phyloP scores from a whole-genome alignment of 2,888 invertebrate species.

The Tenthredo amoena region DNA sequence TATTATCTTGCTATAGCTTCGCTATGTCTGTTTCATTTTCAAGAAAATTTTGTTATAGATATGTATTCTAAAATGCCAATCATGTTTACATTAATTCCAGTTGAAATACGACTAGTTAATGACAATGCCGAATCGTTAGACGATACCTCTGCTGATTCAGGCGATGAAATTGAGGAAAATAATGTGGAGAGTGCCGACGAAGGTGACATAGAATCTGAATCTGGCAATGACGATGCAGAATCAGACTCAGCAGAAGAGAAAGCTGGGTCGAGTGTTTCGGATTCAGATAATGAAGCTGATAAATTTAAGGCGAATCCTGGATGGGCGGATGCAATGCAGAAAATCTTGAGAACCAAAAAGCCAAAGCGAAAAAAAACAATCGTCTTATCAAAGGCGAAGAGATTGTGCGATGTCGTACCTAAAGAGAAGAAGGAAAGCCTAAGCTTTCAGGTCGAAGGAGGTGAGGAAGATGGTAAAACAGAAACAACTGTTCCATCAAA shows the following conservation, averaged over 20 bases:
- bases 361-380: slow-evolving; percentile 87
- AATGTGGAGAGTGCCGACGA: slow-evolving; percentile 58
- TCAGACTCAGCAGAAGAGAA: slow-evolving; percentile 52
- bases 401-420: slow-evolving; percentile 81
- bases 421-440: slow-evolving; percentile 78
- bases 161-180: slow-evolving; percentile 28
- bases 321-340: slow-evolving; percentile 91
- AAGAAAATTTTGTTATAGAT: background rate
- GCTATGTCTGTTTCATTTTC: background rate
- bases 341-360: slow-evolving; percentile 87
- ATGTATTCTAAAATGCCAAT: background rate
- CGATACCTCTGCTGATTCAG: slow-evolving; percentile 40
- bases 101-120: slow-evolving; percentile 10
- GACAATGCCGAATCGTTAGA: slow-evolving; percentile 28
- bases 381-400: slow-evolving; percentile 90
- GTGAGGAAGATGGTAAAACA: slow-evolving; percentile 77
- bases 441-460: slow-evolving; percentile 86
- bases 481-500: slow-evolving; percentile 75
- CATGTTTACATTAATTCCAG: background rate
- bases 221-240: slow-evolving; percentile 66
- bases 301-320: slow-evolving; percentile 81
- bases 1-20: background rate
- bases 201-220: slow-evolving; percentile 59
- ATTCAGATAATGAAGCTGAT: slow-evolving; percentile 26
- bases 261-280: background rate